These are phyloP conservation scores for Maniola hyperantus DNA, from an alignment of 2,888 invertebrate genomes.

Conservation along the genomic window DNA sequence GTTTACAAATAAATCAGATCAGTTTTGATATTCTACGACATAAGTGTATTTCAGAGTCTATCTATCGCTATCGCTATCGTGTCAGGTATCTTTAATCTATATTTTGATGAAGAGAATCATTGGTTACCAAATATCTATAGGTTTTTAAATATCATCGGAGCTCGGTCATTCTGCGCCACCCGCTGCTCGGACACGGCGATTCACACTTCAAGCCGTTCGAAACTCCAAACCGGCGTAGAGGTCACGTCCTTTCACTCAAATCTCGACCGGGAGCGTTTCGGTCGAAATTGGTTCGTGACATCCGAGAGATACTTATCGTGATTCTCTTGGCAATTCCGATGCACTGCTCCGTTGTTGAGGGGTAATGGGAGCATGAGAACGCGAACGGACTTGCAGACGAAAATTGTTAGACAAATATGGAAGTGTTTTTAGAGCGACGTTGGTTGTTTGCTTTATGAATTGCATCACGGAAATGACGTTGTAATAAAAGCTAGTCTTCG, in stretches of 20 bases:
- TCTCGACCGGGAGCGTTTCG: conserved; percentile 74
- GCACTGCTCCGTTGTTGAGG: conserved; percentile 68
- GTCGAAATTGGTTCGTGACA: conserved; percentile 80
- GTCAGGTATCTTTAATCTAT: not conserved
- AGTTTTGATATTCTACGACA: too few relatives aligned
- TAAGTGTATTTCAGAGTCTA: too few relatives aligned
- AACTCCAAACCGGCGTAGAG: conserved; percentile 63
- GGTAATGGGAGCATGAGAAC: conserved; percentile 80
- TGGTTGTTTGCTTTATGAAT: conserved; percentile 30
- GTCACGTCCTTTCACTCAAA: conserved; percentile 80
- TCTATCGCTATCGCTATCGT: not conserved
- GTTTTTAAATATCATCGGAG: conserved; percentile 11
- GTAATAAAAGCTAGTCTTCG: not conserved
- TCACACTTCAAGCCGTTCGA: conserved; percentile 74
- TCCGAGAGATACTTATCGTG: conserved; percentile 79
- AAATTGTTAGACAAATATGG: conserved; percentile 75
- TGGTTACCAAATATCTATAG: not conserved
- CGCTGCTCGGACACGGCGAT: conserved; percentile 75
- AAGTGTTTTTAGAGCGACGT: conserved; percentile 55
- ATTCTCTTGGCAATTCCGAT: conserved; percentile 79
- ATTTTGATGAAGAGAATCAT: not conserved
- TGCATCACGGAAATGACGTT: conserved; percentile 16
- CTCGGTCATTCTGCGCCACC: conserved; percentile 66
- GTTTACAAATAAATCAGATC: too few relatives aligned
- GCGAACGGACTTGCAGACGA: conserved; percentile 59